Evolutionary conservation across 1,140 invertebrate species (phyloP).

Genomic region (Coelopa frigida): DNA sequence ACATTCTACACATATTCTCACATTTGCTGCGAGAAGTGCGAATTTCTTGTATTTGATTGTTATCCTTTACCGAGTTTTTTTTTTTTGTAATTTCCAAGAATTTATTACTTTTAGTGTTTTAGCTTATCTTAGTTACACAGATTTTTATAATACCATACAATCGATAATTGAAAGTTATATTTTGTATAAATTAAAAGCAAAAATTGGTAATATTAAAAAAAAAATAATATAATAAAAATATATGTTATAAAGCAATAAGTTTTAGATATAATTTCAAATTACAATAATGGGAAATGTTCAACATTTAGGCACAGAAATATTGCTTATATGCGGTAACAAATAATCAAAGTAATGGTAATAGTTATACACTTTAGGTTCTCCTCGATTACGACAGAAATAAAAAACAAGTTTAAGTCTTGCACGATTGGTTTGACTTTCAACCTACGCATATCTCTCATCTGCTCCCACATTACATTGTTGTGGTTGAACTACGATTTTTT

Average conservation of each 20-base stretch:
- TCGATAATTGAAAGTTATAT: not conserved
- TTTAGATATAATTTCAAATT: no score
- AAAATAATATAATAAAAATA: conserved; percentile 1
- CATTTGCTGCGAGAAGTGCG: conserved; percentile 1
- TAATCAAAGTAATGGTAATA: no score
- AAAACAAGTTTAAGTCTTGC: not conserved
- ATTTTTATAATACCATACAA: not conserved
- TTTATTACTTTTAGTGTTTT: not conserved
- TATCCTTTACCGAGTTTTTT: not conserved
- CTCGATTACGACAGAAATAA: no score
- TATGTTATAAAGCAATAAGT: no score
- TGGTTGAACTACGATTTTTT: not conserved
- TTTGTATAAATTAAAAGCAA: not conserved
- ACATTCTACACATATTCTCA: no score
- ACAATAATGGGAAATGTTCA: conserved; percentile 6
- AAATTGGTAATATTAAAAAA: not conserved
- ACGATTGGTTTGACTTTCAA: not conserved
- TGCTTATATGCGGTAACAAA: no score
- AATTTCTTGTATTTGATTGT: not conserved
- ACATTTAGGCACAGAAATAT: conserved; percentile 13
- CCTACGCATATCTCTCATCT: not conserved
- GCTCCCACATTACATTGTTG: not conserved
- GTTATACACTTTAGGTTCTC: no score
- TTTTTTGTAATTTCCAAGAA: not conserved
- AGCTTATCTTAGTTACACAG: not conserved